These are phyloP conservation scores for Scaptodrosophila latifasciaeformis DNA, from an alignment of 2,888 invertebrate species.

Conservation along the genomic window DNA sequence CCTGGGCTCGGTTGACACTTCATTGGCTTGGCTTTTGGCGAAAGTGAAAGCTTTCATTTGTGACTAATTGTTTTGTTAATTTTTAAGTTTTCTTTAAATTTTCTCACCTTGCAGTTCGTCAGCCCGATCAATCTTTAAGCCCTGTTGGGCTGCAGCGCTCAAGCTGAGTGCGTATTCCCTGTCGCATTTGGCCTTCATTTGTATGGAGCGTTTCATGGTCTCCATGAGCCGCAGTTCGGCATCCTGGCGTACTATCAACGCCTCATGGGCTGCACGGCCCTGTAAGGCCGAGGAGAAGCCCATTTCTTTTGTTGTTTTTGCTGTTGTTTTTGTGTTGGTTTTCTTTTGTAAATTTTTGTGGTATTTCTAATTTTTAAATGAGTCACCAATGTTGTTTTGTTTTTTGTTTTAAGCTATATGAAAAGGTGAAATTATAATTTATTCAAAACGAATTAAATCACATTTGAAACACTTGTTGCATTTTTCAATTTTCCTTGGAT, in stretches of 20 bases:
- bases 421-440: not conserved
- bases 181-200: slow-evolving; percentile 92
- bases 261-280: slow-evolving; percentile 93
- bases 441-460: slow-evolving; percentile 26
- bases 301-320: slow-evolving; percentile 76
- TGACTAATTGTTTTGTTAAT: too few relatives aligned
- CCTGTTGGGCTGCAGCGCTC: slow-evolving; percentile 86
- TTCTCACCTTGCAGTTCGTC: slow-evolving; percentile 75
- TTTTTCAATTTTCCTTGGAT: slow-evolving; percentile 21
- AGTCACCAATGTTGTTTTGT: not conserved
- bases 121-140: slow-evolving; percentile 85
- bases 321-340: slow-evolving; percentile 16
- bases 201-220: slow-evolving; percentile 90
- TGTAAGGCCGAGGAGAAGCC: slow-evolving; percentile 91
- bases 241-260: slow-evolving; percentile 91
- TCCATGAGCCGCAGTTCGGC: slow-evolving; percentile 94
- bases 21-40: slow-evolving; percentile 7
- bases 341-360: slow-evolving; percentile 10
- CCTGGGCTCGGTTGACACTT: slow-evolving; percentile 15
- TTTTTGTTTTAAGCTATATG: not conserved
- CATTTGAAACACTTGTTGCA: slow-evolving; percentile 62
- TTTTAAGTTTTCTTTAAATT: too few relatives aligned
- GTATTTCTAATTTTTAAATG: slow-evolving; percentile 2
- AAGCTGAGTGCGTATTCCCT: slow-evolving; percentile 92
- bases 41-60: slow-evolving; percentile 43